These are phyloP conservation scores for Melanogrammus aeglefinus DNA, from an alignment of 2,797 vertebrate species.

Conservation along the genomic window DNA sequence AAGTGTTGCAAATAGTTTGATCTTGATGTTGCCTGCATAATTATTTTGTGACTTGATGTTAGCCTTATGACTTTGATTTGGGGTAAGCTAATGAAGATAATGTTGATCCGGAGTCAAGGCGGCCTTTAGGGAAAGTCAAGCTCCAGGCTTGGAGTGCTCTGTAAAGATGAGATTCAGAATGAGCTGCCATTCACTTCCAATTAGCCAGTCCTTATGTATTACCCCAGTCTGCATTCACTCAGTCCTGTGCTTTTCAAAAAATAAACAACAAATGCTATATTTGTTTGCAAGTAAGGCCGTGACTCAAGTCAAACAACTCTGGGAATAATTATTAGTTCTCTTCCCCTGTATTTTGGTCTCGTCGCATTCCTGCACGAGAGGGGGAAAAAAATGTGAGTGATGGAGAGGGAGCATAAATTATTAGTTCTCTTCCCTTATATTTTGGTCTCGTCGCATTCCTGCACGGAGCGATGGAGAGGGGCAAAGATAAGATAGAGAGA, in stretches of 20 bases:
- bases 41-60: background rate
- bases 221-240: background rate
- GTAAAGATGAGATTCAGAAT: no score
- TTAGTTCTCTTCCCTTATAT: no score
- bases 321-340: constrained; percentile 45
- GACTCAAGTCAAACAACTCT: constrained; percentile 33
- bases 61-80: no score
- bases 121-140: no score
- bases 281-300: background rate
- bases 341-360: constrained; percentile 37
- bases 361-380: constrained; percentile 40
- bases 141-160: no score
- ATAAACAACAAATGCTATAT: background rate
- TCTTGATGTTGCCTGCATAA: constrained; percentile 6
- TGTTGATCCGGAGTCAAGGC: no score
- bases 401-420: background rate
- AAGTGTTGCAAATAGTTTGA: constrained; percentile 14
- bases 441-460: no score
- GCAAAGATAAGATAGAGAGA: background rate
- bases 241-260: background rate
- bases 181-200: no score
- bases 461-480: background rate
- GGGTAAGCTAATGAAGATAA: no score
- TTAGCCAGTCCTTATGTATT: no score
- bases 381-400: background rate